Percentiles rank a stretch among this genome's conserved stretches.
Evolutionary conservation across 92 coral and sea anemone genomes (phyloP).

Genomic region (Palythoa grandiflora): DNA sequence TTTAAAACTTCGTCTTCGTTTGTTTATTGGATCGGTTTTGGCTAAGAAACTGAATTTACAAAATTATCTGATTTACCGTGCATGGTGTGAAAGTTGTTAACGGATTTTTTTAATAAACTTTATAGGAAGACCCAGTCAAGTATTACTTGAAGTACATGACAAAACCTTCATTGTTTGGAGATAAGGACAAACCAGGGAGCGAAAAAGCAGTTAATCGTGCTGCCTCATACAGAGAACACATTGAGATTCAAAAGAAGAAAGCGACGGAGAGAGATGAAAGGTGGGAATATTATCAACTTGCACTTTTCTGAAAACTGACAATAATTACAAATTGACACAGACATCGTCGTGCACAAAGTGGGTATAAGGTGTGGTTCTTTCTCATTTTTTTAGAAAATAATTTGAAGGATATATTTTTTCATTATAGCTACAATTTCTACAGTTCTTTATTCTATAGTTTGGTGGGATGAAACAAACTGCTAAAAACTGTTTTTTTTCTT

Average conservation of each 20-base stretch:
- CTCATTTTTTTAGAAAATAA: too few relatives aligned
- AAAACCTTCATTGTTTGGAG: slow-evolving; percentile 85
- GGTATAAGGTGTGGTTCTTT: too few relatives aligned
- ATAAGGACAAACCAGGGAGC: slow-evolving; percentile 50
- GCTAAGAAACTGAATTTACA: neutral
- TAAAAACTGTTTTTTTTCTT: too few relatives aligned
- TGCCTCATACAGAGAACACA: slow-evolving; percentile 65
- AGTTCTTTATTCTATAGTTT: too few relatives aligned
- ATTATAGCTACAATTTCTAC: too few relatives aligned
- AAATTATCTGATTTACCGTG: neutral
- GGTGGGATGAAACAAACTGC: too few relatives aligned
- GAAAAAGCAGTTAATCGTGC: slow-evolving; percentile 26
- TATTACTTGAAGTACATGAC: slow-evolving; percentile 90
- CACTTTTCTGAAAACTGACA: neutral
- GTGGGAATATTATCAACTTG: slow-evolving; percentile 45
- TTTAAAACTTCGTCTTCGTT: neutral
- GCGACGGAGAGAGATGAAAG: slow-evolving; percentile 91
- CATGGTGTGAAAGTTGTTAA: neutral
- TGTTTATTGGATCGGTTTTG: neutral
- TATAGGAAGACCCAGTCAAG: slow-evolving; percentile 84
- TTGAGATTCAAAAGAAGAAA: slow-evolving; percentile 81
- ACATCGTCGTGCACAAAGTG: too few relatives aligned
- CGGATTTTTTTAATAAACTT: neutral
- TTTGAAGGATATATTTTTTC: too few relatives aligned
- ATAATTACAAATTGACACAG: too few relatives aligned